A percentile compares a stretch with the other conserved stretches of the same genome.
phyloP scores from a whole-genome alignment of 2,888 invertebrate species.

The Neelides folsomi region DNA sequence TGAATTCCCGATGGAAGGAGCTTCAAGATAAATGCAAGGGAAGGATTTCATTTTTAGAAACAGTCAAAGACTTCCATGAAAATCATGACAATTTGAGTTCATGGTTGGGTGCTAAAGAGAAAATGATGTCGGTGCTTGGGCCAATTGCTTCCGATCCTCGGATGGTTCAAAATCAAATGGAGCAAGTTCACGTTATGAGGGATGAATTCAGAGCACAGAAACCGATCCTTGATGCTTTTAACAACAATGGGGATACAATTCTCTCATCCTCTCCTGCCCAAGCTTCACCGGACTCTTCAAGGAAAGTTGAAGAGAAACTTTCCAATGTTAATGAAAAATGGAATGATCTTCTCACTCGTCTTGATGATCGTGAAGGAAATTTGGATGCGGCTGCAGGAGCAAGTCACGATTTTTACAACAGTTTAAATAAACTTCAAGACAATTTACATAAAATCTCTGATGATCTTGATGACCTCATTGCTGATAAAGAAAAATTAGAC shows the following conservation, averaged over 20 bases:
- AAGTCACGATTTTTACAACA: constrained; percentile 82
- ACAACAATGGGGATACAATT: constrained; percentile 64
- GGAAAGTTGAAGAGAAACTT: constrained; percentile 57
- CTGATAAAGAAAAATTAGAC: constrained; percentile 51
- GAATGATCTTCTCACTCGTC: constrained; percentile 62
- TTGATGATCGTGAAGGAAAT: constrained; percentile 77
- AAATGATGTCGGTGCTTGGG: constrained; percentile 87
- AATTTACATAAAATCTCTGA: constrained; percentile 79
- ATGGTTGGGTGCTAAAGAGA: constrained; percentile 91
- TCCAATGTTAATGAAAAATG: constrained; percentile 48
- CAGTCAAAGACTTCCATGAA: constrained; percentile 88
- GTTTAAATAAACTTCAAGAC: constrained; percentile 64
- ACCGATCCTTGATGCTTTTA: constrained; percentile 71
- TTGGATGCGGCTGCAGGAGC: constrained; percentile 84
- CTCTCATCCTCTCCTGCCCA: too few species aligned
- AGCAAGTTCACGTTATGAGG: constrained; percentile 71
- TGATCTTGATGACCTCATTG: constrained; percentile 65
- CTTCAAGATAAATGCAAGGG: constrained; percentile 68
- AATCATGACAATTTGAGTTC: constrained; percentile 74
- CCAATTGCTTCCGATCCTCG: constrained; percentile 91
- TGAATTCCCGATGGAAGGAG: constrained; percentile 72
- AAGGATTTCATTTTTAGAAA: constrained; percentile 42
- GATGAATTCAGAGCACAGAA: constrained; percentile 91
- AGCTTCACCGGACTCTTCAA: constrained; percentile 44
- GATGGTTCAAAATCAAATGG: constrained; percentile 89